Percentiles rank a stretch among this genome's conserved stretches.
These are phyloP conservation scores for Allacma fusca DNA, from an alignment of 2,888 invertebrate species.

Conservation along the genomic window DNA sequence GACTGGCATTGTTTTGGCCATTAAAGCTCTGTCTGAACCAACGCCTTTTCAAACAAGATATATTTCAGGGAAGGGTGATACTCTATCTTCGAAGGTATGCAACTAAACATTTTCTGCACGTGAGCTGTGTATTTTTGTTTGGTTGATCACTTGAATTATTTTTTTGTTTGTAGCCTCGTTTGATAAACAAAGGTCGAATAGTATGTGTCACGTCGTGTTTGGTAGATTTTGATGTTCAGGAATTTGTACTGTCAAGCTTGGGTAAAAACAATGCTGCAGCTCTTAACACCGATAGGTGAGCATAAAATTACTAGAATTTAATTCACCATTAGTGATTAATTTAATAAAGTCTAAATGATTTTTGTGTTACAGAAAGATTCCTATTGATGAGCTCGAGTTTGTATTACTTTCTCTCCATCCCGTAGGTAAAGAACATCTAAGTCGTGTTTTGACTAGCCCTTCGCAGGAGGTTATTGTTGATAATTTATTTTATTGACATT, in stretches of 20 bases:
- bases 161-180: constrained; percentile 53
- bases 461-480: constrained; percentile 23
- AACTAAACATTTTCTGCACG: too few species aligned
- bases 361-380: constrained; percentile 74
- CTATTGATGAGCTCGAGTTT: constrained; percentile 87
- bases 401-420: constrained; percentile 90
- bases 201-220: constrained; percentile 90
- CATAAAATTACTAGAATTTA: background rate
- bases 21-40: constrained; percentile 80
- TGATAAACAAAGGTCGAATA: constrained; percentile 77
- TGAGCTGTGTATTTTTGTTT: too few species aligned
- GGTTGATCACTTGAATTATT: too few species aligned
- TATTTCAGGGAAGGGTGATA: background rate
- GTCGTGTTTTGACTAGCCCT: constrained; percentile 70
- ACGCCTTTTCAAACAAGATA: constrained; percentile 35
- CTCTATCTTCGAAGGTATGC: background rate
- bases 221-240: constrained; percentile 87
- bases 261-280: constrained; percentile 81
- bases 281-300: constrained; percentile 61
- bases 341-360: too few species aligned
- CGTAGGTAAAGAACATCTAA: constrained; percentile 73
- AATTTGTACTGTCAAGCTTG: constrained; percentile 83
- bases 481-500: too few species aligned
- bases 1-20: constrained; percentile 84
- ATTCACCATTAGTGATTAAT: constrained; percentile 17